These are phyloP conservation scores for Strongylocentrotus purpuratus DNA, from an alignment of 35 echinoderm and acorn worm species.

Conservation along the genomic window DNA sequence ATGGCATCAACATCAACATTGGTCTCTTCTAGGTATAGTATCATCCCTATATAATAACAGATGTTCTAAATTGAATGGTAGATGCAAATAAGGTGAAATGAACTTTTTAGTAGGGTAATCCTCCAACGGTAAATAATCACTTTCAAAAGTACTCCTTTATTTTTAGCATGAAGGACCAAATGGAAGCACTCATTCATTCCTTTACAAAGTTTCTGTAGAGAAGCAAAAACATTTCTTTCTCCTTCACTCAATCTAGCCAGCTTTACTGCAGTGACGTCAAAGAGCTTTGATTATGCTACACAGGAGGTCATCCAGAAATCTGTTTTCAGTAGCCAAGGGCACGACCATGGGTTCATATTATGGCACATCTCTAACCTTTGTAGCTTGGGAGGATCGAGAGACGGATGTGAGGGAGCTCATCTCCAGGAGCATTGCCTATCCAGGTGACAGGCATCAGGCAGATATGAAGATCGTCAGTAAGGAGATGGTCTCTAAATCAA, in stretches of 20 bases:
- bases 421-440: background rate
- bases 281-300: background rate
- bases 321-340: constrained; percentile 27
- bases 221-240: no score
- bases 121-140: no score
- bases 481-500: background rate
- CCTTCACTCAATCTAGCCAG: background rate
- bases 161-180: no score
- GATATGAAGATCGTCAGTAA: background rate
- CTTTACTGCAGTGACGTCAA: background rate
- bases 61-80: no score
- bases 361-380: background rate
- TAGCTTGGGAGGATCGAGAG: background rate
- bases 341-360: background rate
- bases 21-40: no score
- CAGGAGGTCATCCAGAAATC: background rate
- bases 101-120: no score
- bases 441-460: background rate
- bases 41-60: no score
- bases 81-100: no score
- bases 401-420: background rate
- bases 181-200: no score
- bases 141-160: no score
- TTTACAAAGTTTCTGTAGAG: no score
- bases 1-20: no score